Conservation (phyloP, 1,140 invertebrate species). For the Leptonema lineaticorne region DNA sequence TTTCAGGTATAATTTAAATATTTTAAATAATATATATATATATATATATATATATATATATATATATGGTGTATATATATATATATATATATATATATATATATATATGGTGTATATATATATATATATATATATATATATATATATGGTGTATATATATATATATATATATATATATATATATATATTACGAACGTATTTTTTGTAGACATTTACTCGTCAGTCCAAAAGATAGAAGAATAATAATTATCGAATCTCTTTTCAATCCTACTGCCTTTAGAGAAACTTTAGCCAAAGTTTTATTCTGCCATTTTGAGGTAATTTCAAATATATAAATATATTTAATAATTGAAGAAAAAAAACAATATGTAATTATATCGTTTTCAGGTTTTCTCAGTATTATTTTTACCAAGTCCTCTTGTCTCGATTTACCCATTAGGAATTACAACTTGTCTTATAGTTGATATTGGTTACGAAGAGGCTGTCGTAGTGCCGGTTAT, state of each 20-base stretch:
- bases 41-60: not conserved
- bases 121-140: conserved; percentile 25
- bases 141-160: too few relatives aligned
- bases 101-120: too few relatives aligned
- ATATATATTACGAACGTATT: too few relatives aligned
- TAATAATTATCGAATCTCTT: conserved; percentile 89
- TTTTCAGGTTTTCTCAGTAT: conserved; percentile 57
- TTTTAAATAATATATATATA: too few relatives aligned
- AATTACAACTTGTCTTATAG: conserved; percentile 73
- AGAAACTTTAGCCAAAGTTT: conserved; percentile 85
- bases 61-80: too few relatives aligned
- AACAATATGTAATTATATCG: not conserved
- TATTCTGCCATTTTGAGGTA: conserved; percentile 93
- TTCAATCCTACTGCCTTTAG: conserved; percentile 78
- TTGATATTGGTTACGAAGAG: conserved; percentile 87
- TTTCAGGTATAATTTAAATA: conserved; percentile 75
- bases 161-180: conserved; percentile 30
- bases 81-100: too few relatives aligned
- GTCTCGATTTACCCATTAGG: conserved; percentile 77
- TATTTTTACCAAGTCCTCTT: conserved; percentile 78
- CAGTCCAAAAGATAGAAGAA: conserved; percentile 88
- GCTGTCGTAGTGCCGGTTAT: conserved; percentile 79
- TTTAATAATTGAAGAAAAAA: not conserved
- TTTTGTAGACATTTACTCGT: conserved; percentile 76
- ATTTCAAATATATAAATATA: conserved; percentile 43